Evolutionary conservation across 2,113 vertebrate genomes (phyloP).

Genomic region (Anolis sagrei): DNA sequence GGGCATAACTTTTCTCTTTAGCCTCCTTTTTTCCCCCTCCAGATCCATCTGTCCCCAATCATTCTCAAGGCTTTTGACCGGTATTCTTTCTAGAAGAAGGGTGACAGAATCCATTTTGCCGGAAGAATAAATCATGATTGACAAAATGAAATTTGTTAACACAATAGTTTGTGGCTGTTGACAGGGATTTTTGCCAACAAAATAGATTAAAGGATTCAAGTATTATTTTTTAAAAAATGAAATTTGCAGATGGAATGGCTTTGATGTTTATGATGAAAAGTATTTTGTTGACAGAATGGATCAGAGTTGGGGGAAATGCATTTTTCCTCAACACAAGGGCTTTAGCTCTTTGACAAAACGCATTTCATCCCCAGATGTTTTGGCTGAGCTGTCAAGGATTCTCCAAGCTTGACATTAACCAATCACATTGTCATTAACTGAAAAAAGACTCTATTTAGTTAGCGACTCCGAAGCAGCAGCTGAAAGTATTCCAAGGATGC

Average conservation of each 20-base stretch:
- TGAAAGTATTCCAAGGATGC: conserved; percentile 20
- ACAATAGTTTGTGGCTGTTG: conserved; percentile 76
- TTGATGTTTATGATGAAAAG: conserved; percentile 79
- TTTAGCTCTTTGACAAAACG: conserved; percentile 76
- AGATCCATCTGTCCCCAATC: conserved; percentile 40
- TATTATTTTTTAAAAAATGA: conserved; percentile 45
- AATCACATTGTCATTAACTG: conserved; percentile 30
- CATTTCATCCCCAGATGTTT: conserved; percentile 67
- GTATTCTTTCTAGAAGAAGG: conserved; percentile 44
- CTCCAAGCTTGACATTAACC: conserved; percentile 50
- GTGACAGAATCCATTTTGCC: conserved; percentile 54
- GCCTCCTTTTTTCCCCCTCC: not conserved
- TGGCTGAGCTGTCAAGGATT: conserved; percentile 64
- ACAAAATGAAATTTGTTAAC: conserved; percentile 80
- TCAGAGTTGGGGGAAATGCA: conserved; percentile 70
- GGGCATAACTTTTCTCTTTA: conserved; percentile 38
- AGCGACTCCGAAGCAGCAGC: conserved; percentile 23
- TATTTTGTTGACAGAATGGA: conserved; percentile 79
- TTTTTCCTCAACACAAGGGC: conserved; percentile 64
- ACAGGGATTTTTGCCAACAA: conserved; percentile 80
- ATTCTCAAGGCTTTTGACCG: conserved; percentile 49
- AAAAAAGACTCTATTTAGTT: conserved; percentile 34
- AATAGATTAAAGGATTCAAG: conserved; percentile 75
- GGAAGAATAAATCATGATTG: conserved; percentile 75
- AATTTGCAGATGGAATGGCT: conserved; percentile 77